These are phyloP conservation scores for Acestrorhynchus altus DNA, from an alignment of 2,797 vertebrate species.

Conservation along the genomic window DNA sequence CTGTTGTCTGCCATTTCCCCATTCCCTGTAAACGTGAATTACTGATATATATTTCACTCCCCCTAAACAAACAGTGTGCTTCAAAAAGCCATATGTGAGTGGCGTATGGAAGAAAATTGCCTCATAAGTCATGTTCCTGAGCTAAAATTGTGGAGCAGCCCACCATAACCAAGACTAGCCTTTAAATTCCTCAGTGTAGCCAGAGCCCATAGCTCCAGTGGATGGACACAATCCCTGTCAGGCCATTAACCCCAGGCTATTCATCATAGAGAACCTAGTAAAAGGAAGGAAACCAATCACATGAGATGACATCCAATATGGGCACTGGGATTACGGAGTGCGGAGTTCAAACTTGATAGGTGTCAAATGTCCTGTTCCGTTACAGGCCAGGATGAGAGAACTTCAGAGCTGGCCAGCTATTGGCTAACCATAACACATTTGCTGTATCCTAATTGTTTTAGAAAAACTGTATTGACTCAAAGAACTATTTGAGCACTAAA, in stretches of 20 bases:
- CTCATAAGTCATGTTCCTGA: constrained; percentile 43
- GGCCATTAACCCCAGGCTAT: constrained; percentile 32
- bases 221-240: constrained; percentile 11
- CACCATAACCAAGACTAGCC: constrained; percentile 29
- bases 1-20: neutral
- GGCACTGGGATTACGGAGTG: constrained; percentile 8
- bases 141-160: constrained; percentile 2
- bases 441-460: no score
- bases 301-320: constrained; percentile 8
- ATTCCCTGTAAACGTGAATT: constrained; percentile 23
- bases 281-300: constrained; percentile 26
- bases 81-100: constrained; percentile 35
- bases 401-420: neutral
- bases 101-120: constrained; percentile 28
- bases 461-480: no score
- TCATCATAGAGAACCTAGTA: constrained; percentile 12
- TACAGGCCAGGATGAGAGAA: neutral
- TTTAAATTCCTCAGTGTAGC: constrained; percentile 31
- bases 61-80: constrained; percentile 38
- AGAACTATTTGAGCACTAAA: no score
- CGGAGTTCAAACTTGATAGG: neutral
- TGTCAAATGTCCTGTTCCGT: constrained; percentile 2
- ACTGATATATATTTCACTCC: constrained; percentile 16
- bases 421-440: neutral
- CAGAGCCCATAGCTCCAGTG: constrained; percentile 3